These are phyloP conservation scores for Procambarus clarkii DNA, from an alignment of 1,140 invertebrate genomes.

Conservation along the genomic window DNA sequence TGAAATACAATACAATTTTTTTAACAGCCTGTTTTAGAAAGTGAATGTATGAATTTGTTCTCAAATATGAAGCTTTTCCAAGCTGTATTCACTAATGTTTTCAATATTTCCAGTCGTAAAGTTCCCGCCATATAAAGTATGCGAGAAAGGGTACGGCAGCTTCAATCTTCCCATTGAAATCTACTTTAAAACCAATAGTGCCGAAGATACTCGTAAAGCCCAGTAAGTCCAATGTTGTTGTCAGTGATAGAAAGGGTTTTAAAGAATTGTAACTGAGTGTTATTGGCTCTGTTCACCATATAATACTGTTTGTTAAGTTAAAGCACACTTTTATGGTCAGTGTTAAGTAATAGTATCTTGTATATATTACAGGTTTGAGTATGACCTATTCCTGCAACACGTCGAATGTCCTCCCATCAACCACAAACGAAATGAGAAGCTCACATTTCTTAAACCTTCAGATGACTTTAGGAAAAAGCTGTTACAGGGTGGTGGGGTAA, in stretches of 20 bases:
- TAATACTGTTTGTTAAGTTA: too few relatives aligned
- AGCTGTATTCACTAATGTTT: background rate
- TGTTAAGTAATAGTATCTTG: background rate
- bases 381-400: slow-evolving; percentile 89
- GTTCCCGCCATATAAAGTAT: slow-evolving; percentile 92
- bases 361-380: slow-evolving; percentile 84
- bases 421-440: slow-evolving; percentile 83
- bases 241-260: too few relatives aligned
- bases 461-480: slow-evolving; percentile 93
- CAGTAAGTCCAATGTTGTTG: slow-evolving; percentile 28
- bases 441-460: slow-evolving; percentile 88
- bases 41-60: too few relatives aligned
- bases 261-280: too few relatives aligned
- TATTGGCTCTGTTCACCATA: too few relatives aligned
- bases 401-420: slow-evolving; percentile 81
- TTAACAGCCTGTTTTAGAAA: too few relatives aligned
- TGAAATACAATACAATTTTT: too few relatives aligned
- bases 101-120: slow-evolving; percentile 82
- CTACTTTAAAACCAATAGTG: slow-evolving; percentile 92
- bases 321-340: too few relatives aligned
- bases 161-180: slow-evolving; percentile 94
- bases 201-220: slow-evolving; percentile 77
- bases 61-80: too few relatives aligned
- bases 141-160: slow-evolving; percentile 95
- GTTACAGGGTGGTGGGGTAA: slow-evolving; percentile 89